Evolutionary conservation across 2,888 invertebrate genomes (phyloP).

Genomic region (Drosophila sordidapex): DNA sequence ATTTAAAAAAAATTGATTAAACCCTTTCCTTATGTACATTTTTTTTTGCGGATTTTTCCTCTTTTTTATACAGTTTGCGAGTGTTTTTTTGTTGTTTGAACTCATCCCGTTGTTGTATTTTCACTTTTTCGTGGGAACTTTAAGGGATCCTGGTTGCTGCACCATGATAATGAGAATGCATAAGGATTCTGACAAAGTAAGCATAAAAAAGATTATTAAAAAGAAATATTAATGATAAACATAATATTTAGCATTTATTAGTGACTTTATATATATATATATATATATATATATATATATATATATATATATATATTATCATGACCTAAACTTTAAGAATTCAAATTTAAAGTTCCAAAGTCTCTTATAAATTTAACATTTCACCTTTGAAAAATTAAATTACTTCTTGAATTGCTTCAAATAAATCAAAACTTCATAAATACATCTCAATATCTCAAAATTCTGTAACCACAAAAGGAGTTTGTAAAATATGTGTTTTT

Average conservation of each 20-base stretch:
- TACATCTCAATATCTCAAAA: not conserved
- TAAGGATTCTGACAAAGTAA: not conserved
- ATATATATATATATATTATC: not conserved
- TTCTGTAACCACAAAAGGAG: not conserved
- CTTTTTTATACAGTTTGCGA: slow-evolving; percentile 61
- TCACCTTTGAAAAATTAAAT: too few relatives aligned
- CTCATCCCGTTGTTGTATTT: slow-evolving; percentile 72
- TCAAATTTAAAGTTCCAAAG: not conserved
- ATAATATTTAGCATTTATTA: not conserved
- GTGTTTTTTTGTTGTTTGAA: slow-evolving; percentile 38
- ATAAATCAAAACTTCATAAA: not conserved
- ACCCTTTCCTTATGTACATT: slow-evolving; percentile 73
- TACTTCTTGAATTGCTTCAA: not conserved
- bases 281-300: not conserved
- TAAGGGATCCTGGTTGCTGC: slow-evolving; percentile 11
- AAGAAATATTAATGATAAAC: not conserved
- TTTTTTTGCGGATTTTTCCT: slow-evolving; percentile 74
- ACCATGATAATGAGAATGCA: slow-evolving; percentile 16
- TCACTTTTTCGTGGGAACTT: slow-evolving; percentile 81
- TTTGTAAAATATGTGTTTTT: slow-evolving; percentile 8
- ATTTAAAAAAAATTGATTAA: slow-evolving; percentile 80
- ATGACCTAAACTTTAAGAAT: not conserved
- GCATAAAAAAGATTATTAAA: not conserved
- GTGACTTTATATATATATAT: not conserved
- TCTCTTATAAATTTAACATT: not conserved